Conservation (phyloP, 1,140 invertebrate genomes). For the Eumeta japonica region DNA sequence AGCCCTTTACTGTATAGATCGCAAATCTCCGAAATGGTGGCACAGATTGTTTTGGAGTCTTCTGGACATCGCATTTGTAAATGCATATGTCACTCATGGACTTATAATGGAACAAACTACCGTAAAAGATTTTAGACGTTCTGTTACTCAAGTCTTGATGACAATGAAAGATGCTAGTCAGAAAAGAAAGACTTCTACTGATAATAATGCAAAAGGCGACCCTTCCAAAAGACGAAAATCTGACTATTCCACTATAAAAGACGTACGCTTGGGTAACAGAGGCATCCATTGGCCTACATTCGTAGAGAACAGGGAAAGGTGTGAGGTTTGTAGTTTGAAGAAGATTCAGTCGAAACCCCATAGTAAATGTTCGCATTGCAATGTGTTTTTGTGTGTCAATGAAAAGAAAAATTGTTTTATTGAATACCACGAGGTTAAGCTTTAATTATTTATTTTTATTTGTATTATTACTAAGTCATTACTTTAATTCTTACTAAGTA, state of each 20-base stretch:
- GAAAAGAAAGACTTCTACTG: slow-evolving; percentile 22
- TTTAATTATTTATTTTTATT: too few relatives aligned
- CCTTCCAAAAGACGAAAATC: slow-evolving; percentile 21
- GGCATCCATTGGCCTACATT: slow-evolving; percentile 32
- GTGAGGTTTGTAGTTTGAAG: slow-evolving; percentile 32
- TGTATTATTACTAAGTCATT: too few relatives aligned
- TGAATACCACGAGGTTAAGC: too few relatives aligned
- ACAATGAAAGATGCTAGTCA: slow-evolving; percentile 19
- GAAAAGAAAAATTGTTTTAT: slow-evolving; percentile 37
- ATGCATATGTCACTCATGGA: slow-evolving; percentile 22
- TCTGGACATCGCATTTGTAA: slow-evolving; percentile 23
- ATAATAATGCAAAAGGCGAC: slow-evolving; percentile 15
- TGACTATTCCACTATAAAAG: slow-evolving; percentile 26
- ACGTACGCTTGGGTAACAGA: slow-evolving; percentile 31
- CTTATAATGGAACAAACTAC: slow-evolving; percentile 20
- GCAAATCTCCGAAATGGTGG: slow-evolving; percentile 38
- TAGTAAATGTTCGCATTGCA: slow-evolving; percentile 28
- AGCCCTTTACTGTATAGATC: slow-evolving; percentile 27
- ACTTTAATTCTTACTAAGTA: slow-evolving; percentile 25
- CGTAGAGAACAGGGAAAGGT: slow-evolving; percentile 25
- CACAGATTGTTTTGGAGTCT: too few relatives aligned
- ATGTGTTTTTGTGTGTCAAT: slow-evolving; percentile 31
- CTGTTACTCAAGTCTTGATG: slow-evolving; percentile 21
- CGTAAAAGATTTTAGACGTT: slow-evolving; percentile 21
- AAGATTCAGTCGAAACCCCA: slow-evolving; percentile 31